Evolutionary conservation across 2,888 invertebrate genomes (phyloP).

Genomic region (Girardia tigrina): DNA sequence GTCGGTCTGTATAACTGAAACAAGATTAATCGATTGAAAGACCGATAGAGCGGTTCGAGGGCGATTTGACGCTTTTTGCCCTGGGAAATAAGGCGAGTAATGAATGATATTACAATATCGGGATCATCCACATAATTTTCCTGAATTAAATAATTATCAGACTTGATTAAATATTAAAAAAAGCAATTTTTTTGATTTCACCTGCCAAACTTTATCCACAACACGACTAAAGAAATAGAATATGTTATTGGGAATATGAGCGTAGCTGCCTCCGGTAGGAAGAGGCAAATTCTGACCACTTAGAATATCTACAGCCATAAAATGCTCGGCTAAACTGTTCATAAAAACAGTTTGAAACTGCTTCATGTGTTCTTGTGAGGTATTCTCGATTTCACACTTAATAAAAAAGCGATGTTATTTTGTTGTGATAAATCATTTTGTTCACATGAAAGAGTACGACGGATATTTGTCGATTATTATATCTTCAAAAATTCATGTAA

Average conservation of each 20-base stretch:
- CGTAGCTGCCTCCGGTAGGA: conserved; percentile 58
- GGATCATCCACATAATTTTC: conserved; percentile 24
- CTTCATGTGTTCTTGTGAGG: conserved; percentile 60
- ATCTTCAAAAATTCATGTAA: too few species aligned
- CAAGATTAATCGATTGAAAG: conserved; percentile 77
- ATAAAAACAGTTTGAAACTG: conserved; percentile 75
- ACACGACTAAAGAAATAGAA: conserved; percentile 79
- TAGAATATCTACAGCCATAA: conserved; percentile 75
- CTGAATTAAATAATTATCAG: neutral
- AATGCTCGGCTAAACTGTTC: conserved; percentile 78
- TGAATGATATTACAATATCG: neutral
- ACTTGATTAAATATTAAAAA: neutral
- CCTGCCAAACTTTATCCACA: conserved; percentile 94
- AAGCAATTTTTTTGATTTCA: neutral
- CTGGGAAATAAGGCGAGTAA: conserved; percentile 13
- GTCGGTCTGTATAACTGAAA: conserved; percentile 69
- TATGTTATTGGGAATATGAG: conserved; percentile 73
- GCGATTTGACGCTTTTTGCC: neutral
- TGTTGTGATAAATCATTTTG: too few species aligned
- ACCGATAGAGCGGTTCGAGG: conserved; percentile 45
- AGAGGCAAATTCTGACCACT: conserved; percentile 59
- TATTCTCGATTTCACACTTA: conserved; percentile 52
- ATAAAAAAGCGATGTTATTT: too few species aligned
- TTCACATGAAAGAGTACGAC: too few species aligned
- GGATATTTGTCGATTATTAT: too few species aligned